Evolutionary conservation across 2,888 invertebrate species (phyloP).

Genomic region (Lepidochrysops patricia): DNA sequence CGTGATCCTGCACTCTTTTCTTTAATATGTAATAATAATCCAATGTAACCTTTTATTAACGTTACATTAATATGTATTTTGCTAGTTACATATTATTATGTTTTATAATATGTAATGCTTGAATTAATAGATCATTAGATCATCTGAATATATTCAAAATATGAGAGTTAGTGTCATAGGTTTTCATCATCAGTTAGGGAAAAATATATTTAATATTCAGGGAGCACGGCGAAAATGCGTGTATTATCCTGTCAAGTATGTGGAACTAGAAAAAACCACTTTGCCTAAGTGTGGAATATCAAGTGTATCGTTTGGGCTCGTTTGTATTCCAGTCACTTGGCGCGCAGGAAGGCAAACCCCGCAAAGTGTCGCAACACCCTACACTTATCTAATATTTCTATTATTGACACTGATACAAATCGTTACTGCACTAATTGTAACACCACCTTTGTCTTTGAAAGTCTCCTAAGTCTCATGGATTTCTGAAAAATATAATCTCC

Average conservation of each 20-base stretch:
- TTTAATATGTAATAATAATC: too few relatives aligned
- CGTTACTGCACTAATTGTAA: constrained; percentile 15
- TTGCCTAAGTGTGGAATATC: constrained; percentile 46
- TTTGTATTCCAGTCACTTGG: constrained; percentile 51
- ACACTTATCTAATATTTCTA: constrained; percentile 55
- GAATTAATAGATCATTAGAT: too few relatives aligned
- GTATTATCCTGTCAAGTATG: constrained; percentile 22
- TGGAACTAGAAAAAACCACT: constrained; percentile 42
- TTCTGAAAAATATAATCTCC: too few relatives aligned
- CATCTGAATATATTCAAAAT: not conserved
- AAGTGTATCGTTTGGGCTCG: constrained; percentile 36
- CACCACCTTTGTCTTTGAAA: not conserved
- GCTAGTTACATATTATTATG: not conserved
- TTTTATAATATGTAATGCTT: too few relatives aligned
- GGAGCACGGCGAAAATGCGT: not conserved
- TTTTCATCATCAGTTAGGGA: not conserved
- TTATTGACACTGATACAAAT: constrained; percentile 36
- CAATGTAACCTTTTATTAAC: not conserved
- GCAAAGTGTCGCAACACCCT: constrained; percentile 59
- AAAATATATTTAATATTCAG: constrained; percentile 20
- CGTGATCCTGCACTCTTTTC: not conserved
- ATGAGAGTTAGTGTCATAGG: too few relatives aligned
- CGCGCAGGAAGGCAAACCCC: constrained; percentile 57
- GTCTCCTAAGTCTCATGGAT: too few relatives aligned
- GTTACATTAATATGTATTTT: not conserved